These are phyloP conservation scores for Nanorana parkeri DNA, from an alignment of 2,113 vertebrate species.

Conservation along the genomic window DNA sequence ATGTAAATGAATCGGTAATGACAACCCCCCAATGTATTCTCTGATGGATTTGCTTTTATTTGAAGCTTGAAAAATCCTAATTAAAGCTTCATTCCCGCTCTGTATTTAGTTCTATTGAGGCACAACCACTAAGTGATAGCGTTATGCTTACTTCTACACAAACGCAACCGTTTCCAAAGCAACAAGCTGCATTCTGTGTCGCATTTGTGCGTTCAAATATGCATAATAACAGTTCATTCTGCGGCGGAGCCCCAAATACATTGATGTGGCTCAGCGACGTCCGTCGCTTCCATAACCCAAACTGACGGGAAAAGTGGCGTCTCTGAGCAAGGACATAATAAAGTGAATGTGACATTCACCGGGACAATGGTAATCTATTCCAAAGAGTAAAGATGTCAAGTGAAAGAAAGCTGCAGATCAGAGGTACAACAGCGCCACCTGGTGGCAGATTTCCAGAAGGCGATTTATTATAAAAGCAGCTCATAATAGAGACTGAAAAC, in stretches of 20 bases:
- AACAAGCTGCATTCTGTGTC: not conserved
- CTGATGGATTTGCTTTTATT: too few species aligned
- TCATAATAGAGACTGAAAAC: too few species aligned
- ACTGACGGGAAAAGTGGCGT: not conserved
- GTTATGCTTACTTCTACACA: too few species aligned
- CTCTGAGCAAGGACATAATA: not conserved
- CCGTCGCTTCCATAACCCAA: not conserved
- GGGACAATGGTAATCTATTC: not conserved
- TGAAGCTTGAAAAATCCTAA: too few species aligned
- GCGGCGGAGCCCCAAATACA: not conserved
- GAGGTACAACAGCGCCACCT: slow-evolving; percentile 3
- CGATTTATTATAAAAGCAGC: too few species aligned
- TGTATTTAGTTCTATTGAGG: too few species aligned
- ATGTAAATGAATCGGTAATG: too few species aligned
- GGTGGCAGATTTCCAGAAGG: not conserved
- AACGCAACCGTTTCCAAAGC: slow-evolving; percentile 21
- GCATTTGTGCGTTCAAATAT: not conserved
- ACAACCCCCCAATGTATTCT: too few species aligned
- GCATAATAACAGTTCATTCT: not conserved
- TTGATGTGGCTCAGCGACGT: not conserved
- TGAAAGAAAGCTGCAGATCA: not conserved
- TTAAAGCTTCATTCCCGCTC: too few species aligned
- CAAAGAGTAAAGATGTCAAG: not conserved
- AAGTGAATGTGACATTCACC: not conserved
- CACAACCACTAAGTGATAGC: too few species aligned